A percentile compares a stretch with the other conserved stretches of the same genome.
Evolutionary conservation across 2,888 invertebrate species (phyloP).

Genomic region (Acanthoscelides obtectus): DNA sequence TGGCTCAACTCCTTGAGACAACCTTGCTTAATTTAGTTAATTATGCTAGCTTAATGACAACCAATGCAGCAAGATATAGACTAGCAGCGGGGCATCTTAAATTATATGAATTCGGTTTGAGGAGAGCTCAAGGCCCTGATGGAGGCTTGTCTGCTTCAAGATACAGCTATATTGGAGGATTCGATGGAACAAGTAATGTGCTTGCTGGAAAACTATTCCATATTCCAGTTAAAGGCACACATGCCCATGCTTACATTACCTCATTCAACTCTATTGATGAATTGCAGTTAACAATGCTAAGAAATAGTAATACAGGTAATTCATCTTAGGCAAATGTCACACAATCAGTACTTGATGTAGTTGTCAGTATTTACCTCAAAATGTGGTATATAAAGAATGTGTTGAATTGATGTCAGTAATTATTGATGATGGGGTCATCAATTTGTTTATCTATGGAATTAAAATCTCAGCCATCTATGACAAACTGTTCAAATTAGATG

Average conservation of each 20-base stretch:
- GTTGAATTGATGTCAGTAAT: too few relatives aligned
- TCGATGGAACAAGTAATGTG: slow-evolving; percentile 98
- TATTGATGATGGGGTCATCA: too few relatives aligned
- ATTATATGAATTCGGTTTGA: slow-evolving; percentile 93
- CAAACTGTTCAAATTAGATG: too few relatives aligned
- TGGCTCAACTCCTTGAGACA: slow-evolving; percentile 93
- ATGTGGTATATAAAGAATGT: too few relatives aligned
- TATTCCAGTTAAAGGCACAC: slow-evolving; percentile 95
- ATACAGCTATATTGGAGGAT: slow-evolving; percentile 93
- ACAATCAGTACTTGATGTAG: too few relatives aligned
- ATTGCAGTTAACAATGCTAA: slow-evolving; percentile 47
- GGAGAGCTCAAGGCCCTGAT: slow-evolving; percentile 97
- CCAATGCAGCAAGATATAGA: slow-evolving; percentile 94
- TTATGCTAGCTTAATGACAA: slow-evolving; percentile 95
- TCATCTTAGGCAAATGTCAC: too few relatives aligned
- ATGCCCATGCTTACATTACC: slow-evolving; percentile 96
- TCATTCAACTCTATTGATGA: slow-evolving; percentile 72
- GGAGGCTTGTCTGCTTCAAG: slow-evolving; percentile 96
- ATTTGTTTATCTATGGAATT: too few relatives aligned
- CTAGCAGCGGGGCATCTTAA: slow-evolving; percentile 89
- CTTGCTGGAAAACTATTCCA: slow-evolving; percentile 94
- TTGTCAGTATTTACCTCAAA: too few relatives aligned
- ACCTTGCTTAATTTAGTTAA: slow-evolving; percentile 93
- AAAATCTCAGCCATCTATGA: too few relatives aligned
- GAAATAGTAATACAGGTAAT: slow-evolving; percentile 23